Base-by-base conservation (phyloP, 2,888 invertebrate genomes). In the Prionchulus punctatus region DNA sequence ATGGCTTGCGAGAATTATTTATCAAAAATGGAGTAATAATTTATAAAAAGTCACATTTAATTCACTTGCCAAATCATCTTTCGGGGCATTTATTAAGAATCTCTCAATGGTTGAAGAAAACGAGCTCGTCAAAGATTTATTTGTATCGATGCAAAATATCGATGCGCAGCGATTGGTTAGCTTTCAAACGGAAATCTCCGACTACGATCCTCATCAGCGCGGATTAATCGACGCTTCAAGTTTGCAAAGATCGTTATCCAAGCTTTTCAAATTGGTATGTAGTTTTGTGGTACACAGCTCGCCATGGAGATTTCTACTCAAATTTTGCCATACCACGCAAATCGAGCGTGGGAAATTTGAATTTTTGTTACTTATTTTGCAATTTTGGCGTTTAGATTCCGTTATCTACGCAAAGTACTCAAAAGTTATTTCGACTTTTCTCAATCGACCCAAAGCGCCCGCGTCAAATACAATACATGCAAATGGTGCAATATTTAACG, bases 181-280 rank as follows among this genome's bases (percentile, higher is more conserved):
- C 18, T 12, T 45, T 12, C 47, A 23, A 50, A 26, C 26, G 7
- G 50, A 50, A 21, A 25, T 50, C 18, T 26, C 50, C 4, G 50
- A 21, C 50, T 52, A 52, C 36, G 52, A 52, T 25, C 52, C 52
- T 15, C 31, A 52, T 23, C 15, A 31, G 2, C 30, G 25, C 4
- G 36, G 36, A 21, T 4, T 30, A 2, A 25, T 31, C 21, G 52
- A 52, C 23, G n/a, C 52, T 30, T 15, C 28, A 15, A 21, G 7
- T 52, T 25, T 52, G 52, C 4, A 52, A 52, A 25, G 52, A 31
- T n/a, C 23, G 30, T 31, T 30, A 7, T 2, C 26, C 7, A 31
- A 30, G 25, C 30, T 31, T 30, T 52, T 31, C n/a, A 52, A 52
- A 30, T 18, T 23, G 15, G 52, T 52, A 18, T 31, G 36, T 50